Evolutionary conservation across 2,113 vertebrate genomes (phyloP).

Genomic region (Chionomys nivalis): DNA sequence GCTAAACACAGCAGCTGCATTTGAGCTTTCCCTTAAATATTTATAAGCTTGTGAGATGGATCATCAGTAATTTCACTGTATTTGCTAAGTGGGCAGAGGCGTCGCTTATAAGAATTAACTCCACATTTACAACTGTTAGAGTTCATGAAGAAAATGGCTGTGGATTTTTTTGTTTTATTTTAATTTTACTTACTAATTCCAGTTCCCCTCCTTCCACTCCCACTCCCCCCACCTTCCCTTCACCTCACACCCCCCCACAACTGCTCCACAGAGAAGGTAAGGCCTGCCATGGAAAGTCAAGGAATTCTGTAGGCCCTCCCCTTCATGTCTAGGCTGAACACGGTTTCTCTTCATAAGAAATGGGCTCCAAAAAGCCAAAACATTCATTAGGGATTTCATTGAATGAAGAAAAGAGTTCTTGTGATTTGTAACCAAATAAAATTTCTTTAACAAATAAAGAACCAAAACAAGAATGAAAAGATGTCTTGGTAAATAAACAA

Average conservation of each 20-base stretch:
- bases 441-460: not conserved
- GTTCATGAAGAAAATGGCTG: not conserved
- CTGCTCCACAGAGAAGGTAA: too few relatives aligned
- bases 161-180: not conserved
- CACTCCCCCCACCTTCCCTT: too few relatives aligned
- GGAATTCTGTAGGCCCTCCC: too few relatives aligned
- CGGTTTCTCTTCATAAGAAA: too few relatives aligned
- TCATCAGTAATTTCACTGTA: not conserved
- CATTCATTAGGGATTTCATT: not conserved
- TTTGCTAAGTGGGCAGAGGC: not conserved
- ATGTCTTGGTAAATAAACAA: not conserved
- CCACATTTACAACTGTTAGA: constrained; percentile 43
- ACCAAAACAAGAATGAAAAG: not conserved
- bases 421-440: not conserved
- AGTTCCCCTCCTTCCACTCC: too few relatives aligned
- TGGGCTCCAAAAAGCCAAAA: too few relatives aligned
- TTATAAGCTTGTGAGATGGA: constrained; percentile 39
- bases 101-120: constrained; percentile 44
- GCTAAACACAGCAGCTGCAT: constrained; percentile 52
- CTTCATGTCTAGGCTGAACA: too few relatives aligned
- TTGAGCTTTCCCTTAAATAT: constrained; percentile 64
- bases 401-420: not conserved
- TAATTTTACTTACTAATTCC: too few relatives aligned
- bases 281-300: too few relatives aligned
- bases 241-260: too few relatives aligned